Evolutionary conservation across 2,113 vertebrate species (phyloP).

Genomic region (Gambusia holbrooki): DNA sequence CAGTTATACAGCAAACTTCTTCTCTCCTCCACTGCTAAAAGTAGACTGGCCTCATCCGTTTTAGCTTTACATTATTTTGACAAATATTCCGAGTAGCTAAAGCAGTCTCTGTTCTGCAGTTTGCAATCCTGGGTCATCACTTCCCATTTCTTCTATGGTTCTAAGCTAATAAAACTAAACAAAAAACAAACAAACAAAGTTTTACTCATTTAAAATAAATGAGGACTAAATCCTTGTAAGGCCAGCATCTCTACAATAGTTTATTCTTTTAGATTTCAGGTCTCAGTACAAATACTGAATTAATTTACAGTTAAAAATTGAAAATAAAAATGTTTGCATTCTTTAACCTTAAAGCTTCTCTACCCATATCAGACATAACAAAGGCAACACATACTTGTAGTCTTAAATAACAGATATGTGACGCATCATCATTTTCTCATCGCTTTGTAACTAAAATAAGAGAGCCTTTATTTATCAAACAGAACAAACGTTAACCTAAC

Average conservation of each 20-base stretch:
- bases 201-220: too few species aligned
- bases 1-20: constrained; percentile 39
- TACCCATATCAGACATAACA: constrained; percentile 15
- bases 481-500: constrained; percentile 28
- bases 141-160: neutral
- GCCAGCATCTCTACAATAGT: too few species aligned
- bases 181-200: too few species aligned
- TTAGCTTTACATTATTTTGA: neutral
- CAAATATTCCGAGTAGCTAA: neutral
- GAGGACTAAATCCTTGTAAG: too few species aligned
- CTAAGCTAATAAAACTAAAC: neutral
- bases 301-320: too few species aligned
- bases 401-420: constrained; percentile 13
- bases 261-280: too few species aligned
- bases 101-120: neutral
- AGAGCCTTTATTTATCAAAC: constrained; percentile 46
- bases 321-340: neutral
- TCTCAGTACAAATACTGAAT: too few species aligned
- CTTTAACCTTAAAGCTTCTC: constrained; percentile 17
- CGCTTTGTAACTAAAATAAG: constrained; percentile 15
- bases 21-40: constrained; percentile 12
- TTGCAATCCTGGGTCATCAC: neutral
- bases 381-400: neutral
- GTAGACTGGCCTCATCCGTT: constrained; percentile 28
- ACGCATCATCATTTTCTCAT: constrained; percentile 18